These are phyloP conservation scores for Clivina fossor DNA, from an alignment of 2,888 invertebrate genomes.

Conservation along the genomic window DNA sequence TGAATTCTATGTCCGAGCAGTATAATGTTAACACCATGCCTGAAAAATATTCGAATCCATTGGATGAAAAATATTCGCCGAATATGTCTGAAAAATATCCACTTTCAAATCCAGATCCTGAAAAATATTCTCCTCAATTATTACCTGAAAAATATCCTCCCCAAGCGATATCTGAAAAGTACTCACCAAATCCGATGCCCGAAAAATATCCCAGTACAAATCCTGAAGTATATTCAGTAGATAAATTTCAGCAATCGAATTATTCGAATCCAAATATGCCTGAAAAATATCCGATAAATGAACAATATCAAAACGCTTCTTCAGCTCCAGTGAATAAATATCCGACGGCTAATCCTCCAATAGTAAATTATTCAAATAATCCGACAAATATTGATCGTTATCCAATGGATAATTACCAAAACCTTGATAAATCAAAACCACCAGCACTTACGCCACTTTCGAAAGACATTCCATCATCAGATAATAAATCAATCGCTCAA, in stretches of 20 bases:
- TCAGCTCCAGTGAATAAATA: not conserved
- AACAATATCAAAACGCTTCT: not conserved
- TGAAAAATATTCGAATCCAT: not conserved
- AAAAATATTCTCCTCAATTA: too few relatives aligned
- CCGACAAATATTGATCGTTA: not conserved
- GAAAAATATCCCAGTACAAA: slow-evolving; percentile 1
- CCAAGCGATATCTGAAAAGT: slow-evolving; percentile 1
- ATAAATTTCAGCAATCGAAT: too few relatives aligned
- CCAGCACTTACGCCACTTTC: not conserved
- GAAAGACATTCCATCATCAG: too few relatives aligned
- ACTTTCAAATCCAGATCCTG: not conserved
- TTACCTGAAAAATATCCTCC: not conserved
- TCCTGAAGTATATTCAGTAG: slow-evolving; percentile 3
- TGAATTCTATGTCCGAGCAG: too few relatives aligned
- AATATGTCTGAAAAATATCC: not conserved
- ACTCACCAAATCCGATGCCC: not conserved
- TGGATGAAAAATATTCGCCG: not conserved
- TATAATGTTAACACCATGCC: not conserved
- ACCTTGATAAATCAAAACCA: slow-evolving; percentile 9
- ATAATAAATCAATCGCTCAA: too few relatives aligned
- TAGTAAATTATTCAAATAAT: not conserved
- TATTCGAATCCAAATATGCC: not conserved
- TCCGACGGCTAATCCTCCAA: too few relatives aligned
- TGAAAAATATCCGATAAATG: slow-evolving; percentile 5
- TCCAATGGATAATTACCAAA: slow-evolving; percentile 4